Percentiles rank a stretch among this genome's conserved stretches.
These are phyloP conservation scores for Apolygus lucorum DNA, from an alignment of 1,140 invertebrate genomes.

Conservation along the genomic window DNA sequence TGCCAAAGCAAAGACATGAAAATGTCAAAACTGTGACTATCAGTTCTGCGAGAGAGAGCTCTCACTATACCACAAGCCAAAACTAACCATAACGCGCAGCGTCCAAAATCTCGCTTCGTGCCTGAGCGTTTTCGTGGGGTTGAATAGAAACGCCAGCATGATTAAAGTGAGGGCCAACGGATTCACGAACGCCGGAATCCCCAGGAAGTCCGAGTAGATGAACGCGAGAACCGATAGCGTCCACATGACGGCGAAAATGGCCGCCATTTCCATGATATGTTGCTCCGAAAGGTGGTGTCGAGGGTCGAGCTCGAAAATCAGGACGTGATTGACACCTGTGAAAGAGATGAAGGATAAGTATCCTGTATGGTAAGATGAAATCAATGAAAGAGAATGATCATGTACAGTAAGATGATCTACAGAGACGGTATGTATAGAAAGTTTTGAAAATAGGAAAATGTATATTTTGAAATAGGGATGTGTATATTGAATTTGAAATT, in stretches of 20 bases:
- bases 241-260: constrained; percentile 94
- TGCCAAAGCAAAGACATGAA: too few species aligned
- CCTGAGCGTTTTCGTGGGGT: constrained; percentile 86
- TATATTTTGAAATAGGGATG: too few species aligned
- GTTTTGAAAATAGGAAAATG: too few species aligned
- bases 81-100: constrained; percentile 63
- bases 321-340: constrained; percentile 91
- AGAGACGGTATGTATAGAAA: too few species aligned
- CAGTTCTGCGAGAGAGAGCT: too few species aligned
- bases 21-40: too few species aligned
- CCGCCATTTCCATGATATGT: constrained; percentile 91
- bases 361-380: neutral
- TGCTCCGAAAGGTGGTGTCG: constrained; percentile 93
- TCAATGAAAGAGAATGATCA: too few species aligned
- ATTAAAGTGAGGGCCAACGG: constrained; percentile 77
- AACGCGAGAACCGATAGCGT: constrained; percentile 72
- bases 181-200: constrained; percentile 83
- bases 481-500: too few species aligned
- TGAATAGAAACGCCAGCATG: constrained; percentile 82
- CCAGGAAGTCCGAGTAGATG: constrained; percentile 74
- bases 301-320: constrained; percentile 98
- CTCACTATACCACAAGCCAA: too few species aligned
- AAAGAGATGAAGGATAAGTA: neutral
- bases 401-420: too few species aligned
- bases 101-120: constrained; percentile 85